Percentiles rank a stretch among this genome's conserved stretches.
Evolutionary conservation across 2,113 vertebrate genomes (phyloP).

Genomic region (Pollachius pollachius): DNA sequence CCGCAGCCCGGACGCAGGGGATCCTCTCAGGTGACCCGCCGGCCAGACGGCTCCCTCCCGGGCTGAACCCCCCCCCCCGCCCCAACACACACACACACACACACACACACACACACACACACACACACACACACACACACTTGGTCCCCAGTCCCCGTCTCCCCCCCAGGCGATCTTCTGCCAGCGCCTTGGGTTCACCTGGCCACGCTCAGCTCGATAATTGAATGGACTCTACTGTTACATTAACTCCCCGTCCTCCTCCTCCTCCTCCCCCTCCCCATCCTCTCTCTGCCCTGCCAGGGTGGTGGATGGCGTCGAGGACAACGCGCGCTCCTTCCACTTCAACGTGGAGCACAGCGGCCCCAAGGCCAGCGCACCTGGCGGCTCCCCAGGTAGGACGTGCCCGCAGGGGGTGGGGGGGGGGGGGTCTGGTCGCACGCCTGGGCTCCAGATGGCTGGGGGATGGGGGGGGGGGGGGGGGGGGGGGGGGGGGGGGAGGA

Average conservation of each 20-base stretch:
- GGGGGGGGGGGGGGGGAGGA: slow-evolving; percentile 5
- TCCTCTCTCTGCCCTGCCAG: slow-evolving; percentile 55
- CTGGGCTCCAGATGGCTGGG: too few relatives aligned
- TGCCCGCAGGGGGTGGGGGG: slow-evolving; percentile 39
- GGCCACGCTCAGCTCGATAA: slow-evolving; percentile 39
- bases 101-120: slow-evolving; percentile 40
- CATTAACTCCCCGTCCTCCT: slow-evolving; percentile 44
- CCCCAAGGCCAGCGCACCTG: slow-evolving; percentile 40
- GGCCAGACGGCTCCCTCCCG: slow-evolving; percentile 30
- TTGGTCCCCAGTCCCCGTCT: neutral
- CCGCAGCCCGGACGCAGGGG: slow-evolving; percentile 37
- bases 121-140: slow-evolving; percentile 41
- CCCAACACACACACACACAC: slow-evolving; percentile 25
- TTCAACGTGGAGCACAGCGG: slow-evolving; percentile 72
- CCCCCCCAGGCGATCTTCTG: slow-evolving; percentile 45
- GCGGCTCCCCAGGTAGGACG: slow-evolving; percentile 55
- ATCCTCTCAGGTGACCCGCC: slow-evolving; percentile 53
- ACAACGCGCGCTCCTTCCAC: slow-evolving; percentile 79
- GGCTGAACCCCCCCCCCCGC: slow-evolving; percentile 39
- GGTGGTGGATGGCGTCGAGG: slow-evolving; percentile 93
- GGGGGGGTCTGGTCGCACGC: slow-evolving; percentile 35
- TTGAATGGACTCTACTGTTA: slow-evolving; percentile 60
- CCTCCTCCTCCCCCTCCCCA: slow-evolving; percentile 6
- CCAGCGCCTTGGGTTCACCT: slow-evolving; percentile 31
- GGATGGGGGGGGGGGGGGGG: slow-evolving; percentile 36